Evolutionary conservation across 2,797 vertebrate genomes (phyloP), one percentile per base, ranked within the genome.

Genomic region (Mallotus villosus): DNA sequence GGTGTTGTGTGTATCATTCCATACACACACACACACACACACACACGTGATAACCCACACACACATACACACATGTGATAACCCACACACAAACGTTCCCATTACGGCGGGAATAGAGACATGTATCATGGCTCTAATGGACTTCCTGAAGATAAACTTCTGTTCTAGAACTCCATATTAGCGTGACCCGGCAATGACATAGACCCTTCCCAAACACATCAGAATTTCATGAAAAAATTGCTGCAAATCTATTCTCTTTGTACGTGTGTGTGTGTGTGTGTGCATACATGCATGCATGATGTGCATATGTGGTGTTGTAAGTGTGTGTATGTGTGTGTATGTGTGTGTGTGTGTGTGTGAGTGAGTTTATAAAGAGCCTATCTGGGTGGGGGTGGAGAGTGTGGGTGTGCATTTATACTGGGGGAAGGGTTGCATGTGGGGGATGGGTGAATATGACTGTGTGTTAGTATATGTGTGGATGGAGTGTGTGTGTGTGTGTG

Each of bases 101-200:
- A 19, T 53, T 41, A 41, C 7, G 37, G 37, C 9, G 2, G 37
- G 5, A 49, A 22, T 41, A 2, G 19, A 49, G 27, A 17, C 4
- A 55, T 17, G 32, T 63, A 37, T 16, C 21, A 25, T 53, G 5
- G 8, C 53, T 21, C 22, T 32, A 8, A 41, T 29, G 63, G 37
- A 66, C 81, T 63, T 80, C 69, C 74, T 84, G 64, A 67, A 83
- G 74, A 74, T 73, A 73, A 70, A 67, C 69, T 49, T 81, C 72
- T 75, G 79, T 78, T 77, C 85, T 80, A 88, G 84, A 87, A 88
- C 88, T 90, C 83, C 88, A 89, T 86, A 88, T 90, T 89, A 87
- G 84, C 85, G 87, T 89, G 81, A 77, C 67, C 65, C 63, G 12
- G 82, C 84, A 83, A 77, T 82, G 84, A 81, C 87, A 84, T 79